Evolutionary conservation across 30 jellyfish, hydroid and myxozoan species (phyloP).

Genomic region (Aurelia coerulea): DNA sequence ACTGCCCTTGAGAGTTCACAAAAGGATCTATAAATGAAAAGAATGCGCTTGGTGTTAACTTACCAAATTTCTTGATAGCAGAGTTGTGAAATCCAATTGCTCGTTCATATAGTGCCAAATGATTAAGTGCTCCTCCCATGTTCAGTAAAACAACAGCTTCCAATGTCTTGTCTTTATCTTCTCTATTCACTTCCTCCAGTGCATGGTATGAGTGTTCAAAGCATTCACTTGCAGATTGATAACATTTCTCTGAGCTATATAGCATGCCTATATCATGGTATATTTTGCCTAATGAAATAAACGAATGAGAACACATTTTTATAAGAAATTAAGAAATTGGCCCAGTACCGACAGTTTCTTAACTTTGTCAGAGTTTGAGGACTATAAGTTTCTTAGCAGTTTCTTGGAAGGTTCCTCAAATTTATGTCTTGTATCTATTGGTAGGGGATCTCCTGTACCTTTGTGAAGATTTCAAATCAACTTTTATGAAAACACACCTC

Average conservation of each 20-base stretch:
- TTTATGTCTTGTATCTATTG: too few relatives aligned
- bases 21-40: too few relatives aligned
- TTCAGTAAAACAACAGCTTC: slow-evolving; percentile 80
- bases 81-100: slow-evolving; percentile 71
- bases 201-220: slow-evolving; percentile 86
- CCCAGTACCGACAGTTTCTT: too few relatives aligned
- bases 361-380: too few relatives aligned
- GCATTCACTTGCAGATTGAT: slow-evolving; percentile 92
- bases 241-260: slow-evolving; percentile 84
- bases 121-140: slow-evolving; percentile 84
- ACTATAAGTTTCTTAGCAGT: too few relatives aligned
- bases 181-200: slow-evolving; percentile 41
- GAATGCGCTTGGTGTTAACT: not conserved
- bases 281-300: slow-evolving; percentile 72
- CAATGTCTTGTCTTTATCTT: slow-evolving; percentile 51
- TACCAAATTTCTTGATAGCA: slow-evolving; percentile 83
- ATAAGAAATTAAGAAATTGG: too few relatives aligned
- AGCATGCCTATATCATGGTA: slow-evolving; percentile 90
- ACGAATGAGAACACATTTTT: not conserved
- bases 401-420: too few relatives aligned
- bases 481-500: too few relatives aligned
- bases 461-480: too few relatives aligned
- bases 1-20: too few relatives aligned
- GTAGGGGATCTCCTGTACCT: too few relatives aligned
- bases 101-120: slow-evolving; percentile 50